Percentiles rank a stretch among this genome's conserved stretches.
These are phyloP conservation scores for Carettochelys insculpta DNA, from an alignment of 2,113 vertebrate species.

Conservation along the genomic window DNA sequence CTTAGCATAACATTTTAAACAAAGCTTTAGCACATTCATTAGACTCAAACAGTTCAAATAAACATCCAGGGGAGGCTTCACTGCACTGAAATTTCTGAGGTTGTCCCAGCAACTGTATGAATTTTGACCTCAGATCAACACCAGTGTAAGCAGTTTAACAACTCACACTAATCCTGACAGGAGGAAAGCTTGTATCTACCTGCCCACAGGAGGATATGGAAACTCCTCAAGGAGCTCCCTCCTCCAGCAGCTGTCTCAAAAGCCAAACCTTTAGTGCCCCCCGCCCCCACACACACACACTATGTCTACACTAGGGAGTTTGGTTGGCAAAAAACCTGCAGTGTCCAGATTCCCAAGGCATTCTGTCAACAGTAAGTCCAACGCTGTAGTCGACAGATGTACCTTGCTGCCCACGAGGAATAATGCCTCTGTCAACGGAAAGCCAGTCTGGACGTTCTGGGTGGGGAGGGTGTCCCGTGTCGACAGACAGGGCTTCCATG, in stretches of 20 bases:
- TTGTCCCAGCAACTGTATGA: neutral
- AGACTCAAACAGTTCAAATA: neutral
- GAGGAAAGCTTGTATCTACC: neutral
- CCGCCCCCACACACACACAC: too few species aligned
- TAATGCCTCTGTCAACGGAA: too few species aligned
- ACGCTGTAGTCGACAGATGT: too few species aligned
- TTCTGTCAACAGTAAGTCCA: too few species aligned
- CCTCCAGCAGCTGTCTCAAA: neutral
- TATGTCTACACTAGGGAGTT: too few species aligned
- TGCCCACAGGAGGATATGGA: neutral
- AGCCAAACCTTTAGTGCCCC: too few species aligned
- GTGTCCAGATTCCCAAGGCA: too few species aligned
- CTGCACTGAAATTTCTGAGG: neutral
- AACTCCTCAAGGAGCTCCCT: accelerated
- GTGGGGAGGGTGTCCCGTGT: too few species aligned
- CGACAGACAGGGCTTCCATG: too few species aligned
- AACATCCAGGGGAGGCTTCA: neutral
- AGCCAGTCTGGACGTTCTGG: too few species aligned
- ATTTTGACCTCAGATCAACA: neutral
- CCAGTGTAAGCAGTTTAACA: accelerated
- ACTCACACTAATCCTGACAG: slow-evolving; percentile 17
- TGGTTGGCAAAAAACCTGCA: too few species aligned
- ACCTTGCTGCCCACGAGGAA: too few species aligned
- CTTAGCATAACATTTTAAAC: slow-evolving; percentile 10
- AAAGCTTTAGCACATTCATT: neutral